Base-by-base conservation (phyloP, 2,797 vertebrate genomes). In the Lutjanus argentimaculatus region DNA sequence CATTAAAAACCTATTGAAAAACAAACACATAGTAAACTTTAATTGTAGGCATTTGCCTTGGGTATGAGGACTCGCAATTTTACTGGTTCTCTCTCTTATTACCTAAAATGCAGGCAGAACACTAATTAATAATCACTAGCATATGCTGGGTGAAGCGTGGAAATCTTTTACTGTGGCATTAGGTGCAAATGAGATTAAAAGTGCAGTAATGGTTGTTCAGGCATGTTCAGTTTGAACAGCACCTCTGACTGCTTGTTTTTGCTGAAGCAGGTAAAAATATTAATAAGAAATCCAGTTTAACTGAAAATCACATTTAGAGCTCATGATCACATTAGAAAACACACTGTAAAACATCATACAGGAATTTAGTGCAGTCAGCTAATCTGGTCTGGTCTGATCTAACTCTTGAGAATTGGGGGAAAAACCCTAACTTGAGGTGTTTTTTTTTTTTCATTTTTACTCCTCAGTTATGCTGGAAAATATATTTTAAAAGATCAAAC, bases 11-110 rank as follows among this genome's bases (percentile, higher is more conserved):
- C 88, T 82, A 90, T 91, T 91, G 91, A 94, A 95, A 95, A 95
- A 95, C 94, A 95, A 95, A 95, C 94, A 95, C 94, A 90, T 90
- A 92, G 90, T 95, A 94, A 95, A 95, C 66, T 93, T 92, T 95
- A 94, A 95, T 94, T 94, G 91, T 77, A 82, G 81, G 83, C 90
- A 84, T 91, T 93, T 86, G 88, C 90, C 91, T 92, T 86, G 83
- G 85, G 91, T 90, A 91, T 88, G 73, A 88, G 83, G 79, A 86
- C 86, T 86, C 75, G 22, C 63, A 64, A 65, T 89, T 94, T 94
- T 92, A 94, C 91, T 91, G 88, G 76, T 86, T 85, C 80, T 83
- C 83, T 85, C 80, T 88, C 84, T 91, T 90, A 94, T 90, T 93
- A 90, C 80, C 84, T 79, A 86, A 92, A 91, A 93, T 89, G 79